Base-by-base conservation (phyloP, 2,113 vertebrate genomes). In the Strigops habroptila region DNA sequence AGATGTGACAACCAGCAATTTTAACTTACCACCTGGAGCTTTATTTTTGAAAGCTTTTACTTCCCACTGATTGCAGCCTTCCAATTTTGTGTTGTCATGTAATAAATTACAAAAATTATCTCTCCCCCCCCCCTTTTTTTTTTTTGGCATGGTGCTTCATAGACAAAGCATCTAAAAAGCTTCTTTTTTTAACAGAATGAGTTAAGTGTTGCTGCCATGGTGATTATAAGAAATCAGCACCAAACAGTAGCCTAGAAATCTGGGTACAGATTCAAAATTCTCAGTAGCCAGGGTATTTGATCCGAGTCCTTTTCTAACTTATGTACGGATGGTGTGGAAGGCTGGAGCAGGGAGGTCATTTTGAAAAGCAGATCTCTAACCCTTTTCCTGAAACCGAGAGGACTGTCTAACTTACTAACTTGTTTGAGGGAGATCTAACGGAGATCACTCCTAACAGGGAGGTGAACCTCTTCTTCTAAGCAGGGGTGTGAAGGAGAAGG, bases 1-100 rank as follows among this genome's bases (percentile, higher is more conserved):
- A 87, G 83, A 95, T 89, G 73, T 92, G 82, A 95, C 95, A 95
- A 94, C 86, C 80, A 57, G 90, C 80, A 96, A 96, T 96, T 96
- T 96, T 94, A 96, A 90, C 88, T 95, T 90, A 95, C 75, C 96
- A 94, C 92, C 86, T 86, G 86, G 41, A 96, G 88, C 69, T 90
- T 90, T 93, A 93, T 96, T 96, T 96, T 86, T 94, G 86, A 96
- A 97, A 90, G 88, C 92, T 95, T 96, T 97, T 96, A 96, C 90
- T 95, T 96, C 96, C 92, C 88, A 93, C 92, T 95, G 95, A 96
- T 94, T 94, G 87, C 77, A 91, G 88, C 60, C 77, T 97, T 96
- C 91, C 93, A 96, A 92, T 95, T 96, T 90, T 94, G 69, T 94
- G 90, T 96, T 91, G 76, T 90, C 92, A 81, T 90, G 65, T 63